A percentile compares a stretch with the other conserved stretches of the same genome.
phyloP scores from a whole-genome alignment of 2,888 invertebrate genomes.

The Tachina grossa region DNA sequence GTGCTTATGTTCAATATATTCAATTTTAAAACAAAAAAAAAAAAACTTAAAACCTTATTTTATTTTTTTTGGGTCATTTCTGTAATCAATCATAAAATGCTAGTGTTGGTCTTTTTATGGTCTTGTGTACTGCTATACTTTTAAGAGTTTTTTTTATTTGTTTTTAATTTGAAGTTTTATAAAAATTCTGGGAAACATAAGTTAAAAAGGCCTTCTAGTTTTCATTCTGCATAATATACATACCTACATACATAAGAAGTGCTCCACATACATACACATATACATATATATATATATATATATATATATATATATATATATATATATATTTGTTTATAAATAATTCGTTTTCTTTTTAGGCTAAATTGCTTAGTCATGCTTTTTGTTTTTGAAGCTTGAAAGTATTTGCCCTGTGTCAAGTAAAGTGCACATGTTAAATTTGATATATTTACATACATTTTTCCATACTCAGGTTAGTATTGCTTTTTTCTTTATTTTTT shows the following conservation, averaged over 20 bases:
- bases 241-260: conserved; percentile 25
- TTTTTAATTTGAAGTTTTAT: neutral
- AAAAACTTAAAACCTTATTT: conserved; percentile 70
- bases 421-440: conserved; percentile 23
- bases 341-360: conserved; percentile 32
- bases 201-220: conserved; percentile 59
- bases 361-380: conserved; percentile 66
- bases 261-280: conserved; percentile 45
- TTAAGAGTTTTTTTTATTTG: neutral
- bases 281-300: neutral
- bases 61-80: conserved; percentile 77
- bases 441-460: conserved; percentile 44
- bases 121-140: neutral
- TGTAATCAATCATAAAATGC: conserved; percentile 78
- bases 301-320: conserved; percentile 6
- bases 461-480: conserved; percentile 22
- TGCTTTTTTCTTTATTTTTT: neutral
- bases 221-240: conserved; percentile 50
- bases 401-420: conserved; percentile 52
- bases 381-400: conserved; percentile 20
- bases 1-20: conserved; percentile 7
- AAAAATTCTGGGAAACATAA: conserved; percentile 63
- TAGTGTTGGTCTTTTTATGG: conserved; percentile 54
- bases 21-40: neutral
- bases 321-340: neutral